phyloP scores from a whole-genome alignment of 2,797 vertebrate genomes.

The Morus bassanus region DNA sequence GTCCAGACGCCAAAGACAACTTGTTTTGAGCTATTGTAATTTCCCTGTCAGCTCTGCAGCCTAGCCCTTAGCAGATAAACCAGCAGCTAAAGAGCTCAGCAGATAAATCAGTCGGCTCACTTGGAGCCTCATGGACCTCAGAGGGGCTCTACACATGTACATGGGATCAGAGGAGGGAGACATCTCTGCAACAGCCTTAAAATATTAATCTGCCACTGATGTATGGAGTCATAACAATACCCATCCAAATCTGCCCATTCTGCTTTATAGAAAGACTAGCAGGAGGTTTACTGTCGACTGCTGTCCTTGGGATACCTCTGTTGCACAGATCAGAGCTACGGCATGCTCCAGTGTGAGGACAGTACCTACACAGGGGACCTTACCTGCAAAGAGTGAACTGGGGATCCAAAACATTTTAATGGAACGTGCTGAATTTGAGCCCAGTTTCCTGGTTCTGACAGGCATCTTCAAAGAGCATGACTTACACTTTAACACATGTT shows the following conservation, averaged over 20 bases:
- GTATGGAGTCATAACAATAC: background rate
- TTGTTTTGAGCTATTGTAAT: background rate
- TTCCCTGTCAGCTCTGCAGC: constrained; percentile 10
- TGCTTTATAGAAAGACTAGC: background rate
- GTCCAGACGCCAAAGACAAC: background rate
- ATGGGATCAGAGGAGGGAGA: background rate
- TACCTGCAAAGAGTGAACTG: background rate
- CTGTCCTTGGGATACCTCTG: background rate
- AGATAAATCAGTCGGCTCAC: background rate
- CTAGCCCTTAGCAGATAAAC: background rate
- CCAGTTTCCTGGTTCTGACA: background rate
- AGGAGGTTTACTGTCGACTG: fast-evolving
- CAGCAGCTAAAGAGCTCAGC: constrained; percentile 46
- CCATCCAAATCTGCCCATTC: background rate
- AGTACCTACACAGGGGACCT: background rate
- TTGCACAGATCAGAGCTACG: background rate
- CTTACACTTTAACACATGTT: background rate
- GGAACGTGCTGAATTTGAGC: background rate
- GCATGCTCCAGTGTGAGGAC: background rate
- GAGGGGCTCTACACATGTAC: background rate
- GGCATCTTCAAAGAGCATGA: background rate
- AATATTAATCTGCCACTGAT: background rate
- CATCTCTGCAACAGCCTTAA: background rate
- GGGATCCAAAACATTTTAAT: background rate
- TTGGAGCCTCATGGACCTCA: background rate